Conservation (phyloP, 2,113 vertebrate genomes). For the Mobula hypostoma region DNA sequence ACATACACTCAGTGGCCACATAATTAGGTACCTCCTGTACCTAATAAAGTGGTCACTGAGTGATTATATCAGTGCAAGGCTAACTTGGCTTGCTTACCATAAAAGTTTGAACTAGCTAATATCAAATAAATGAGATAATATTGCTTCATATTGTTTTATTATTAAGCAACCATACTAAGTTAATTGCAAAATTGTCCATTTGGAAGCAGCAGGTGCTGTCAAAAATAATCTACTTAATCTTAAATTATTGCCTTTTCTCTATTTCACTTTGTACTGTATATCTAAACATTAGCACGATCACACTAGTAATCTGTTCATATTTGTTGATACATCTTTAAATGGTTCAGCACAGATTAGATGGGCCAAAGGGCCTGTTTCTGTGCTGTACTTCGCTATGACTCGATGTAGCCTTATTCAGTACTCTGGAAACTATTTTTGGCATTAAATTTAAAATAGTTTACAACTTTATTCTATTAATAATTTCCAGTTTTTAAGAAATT, state of each 20-base stretch:
- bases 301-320: too few relatives aligned
- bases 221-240: slow-evolving; percentile 9
- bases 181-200: slow-evolving; percentile 14
- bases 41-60: too few relatives aligned
- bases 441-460: not conserved
- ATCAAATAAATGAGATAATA: not conserved
- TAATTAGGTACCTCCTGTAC: too few relatives aligned
- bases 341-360: too few relatives aligned
- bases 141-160: not conserved
- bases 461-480: not conserved
- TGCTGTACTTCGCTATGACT: too few relatives aligned
- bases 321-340: too few relatives aligned
- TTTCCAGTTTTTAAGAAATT: not conserved
- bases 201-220: not conserved
- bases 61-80: not conserved
- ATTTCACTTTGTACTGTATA: not conserved
- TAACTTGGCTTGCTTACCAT: not conserved
- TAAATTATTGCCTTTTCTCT: not conserved
- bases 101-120: not conserved
- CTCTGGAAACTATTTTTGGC: not conserved
- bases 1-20: too few relatives aligned
- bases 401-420: not conserved
- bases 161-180: not conserved
- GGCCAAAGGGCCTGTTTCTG: too few relatives aligned
- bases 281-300: not conserved